phyloP scores from a whole-genome alignment of 2,113 vertebrate species.

The Tinamus guttatus region DNA sequence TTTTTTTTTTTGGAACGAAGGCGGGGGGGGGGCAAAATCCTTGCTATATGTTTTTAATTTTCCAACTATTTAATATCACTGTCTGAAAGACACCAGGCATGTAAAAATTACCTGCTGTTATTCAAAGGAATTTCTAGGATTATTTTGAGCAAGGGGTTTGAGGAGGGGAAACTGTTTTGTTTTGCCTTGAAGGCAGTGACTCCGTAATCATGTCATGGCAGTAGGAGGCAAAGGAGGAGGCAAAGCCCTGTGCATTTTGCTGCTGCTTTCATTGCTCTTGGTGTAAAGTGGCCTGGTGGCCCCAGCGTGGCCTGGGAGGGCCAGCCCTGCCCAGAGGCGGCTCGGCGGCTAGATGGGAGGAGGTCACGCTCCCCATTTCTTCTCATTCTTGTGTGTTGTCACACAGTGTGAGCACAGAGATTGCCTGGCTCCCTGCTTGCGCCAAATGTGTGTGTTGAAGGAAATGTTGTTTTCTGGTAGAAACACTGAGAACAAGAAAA shows the following conservation, averaged over 20 bases:
- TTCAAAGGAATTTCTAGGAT: slow-evolving; percentile 22
- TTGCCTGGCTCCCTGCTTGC: neutral
- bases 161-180: neutral
- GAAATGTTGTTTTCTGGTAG: neutral
- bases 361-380: neutral
- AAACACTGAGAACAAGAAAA: neutral
- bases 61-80: neutral
- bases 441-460: neutral
- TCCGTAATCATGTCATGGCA: neutral
- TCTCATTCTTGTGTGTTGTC: neutral
- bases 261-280: neutral
- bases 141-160: neutral
- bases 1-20: too few species aligned
- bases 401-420: neutral
- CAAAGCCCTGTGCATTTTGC: neutral
- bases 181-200: neutral
- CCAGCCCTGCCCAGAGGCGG: neutral
- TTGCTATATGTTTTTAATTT: neutral
- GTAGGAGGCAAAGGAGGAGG: neutral
- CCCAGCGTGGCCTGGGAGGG: neutral
- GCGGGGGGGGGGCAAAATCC: slow-evolving; percentile 33
- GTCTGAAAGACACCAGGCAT: neutral
- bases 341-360: neutral
- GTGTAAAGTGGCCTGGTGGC: neutral
- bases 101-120: slow-evolving; percentile 20